Evolutionary conservation across 2,888 invertebrate genomes (phyloP), one percentile per base, ranked within the genome.

Genomic region (Agonum fuliginosum): DNA sequence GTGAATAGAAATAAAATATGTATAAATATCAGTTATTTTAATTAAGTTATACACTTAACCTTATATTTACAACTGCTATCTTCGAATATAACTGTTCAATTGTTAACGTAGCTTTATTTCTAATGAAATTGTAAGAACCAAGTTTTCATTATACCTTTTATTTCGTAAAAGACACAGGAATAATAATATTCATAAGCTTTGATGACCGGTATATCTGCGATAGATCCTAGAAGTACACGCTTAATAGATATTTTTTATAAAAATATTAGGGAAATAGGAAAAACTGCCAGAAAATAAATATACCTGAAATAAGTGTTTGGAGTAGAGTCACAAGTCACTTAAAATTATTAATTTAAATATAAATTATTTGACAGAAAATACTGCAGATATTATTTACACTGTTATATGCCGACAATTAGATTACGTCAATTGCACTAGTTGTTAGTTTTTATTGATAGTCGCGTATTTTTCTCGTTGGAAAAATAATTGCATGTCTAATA

Each of bases 401-500:
- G 20, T 24, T 20, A n/a, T 54, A n/a, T 20, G 54, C 10, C 12
- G 12, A 20, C 24, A 54, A 54, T 22, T 54, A 54, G 54, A 12
- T 37, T 37, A 37, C 12, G n/a, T 10, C 37, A 10, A 12, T n/a
- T 37, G 37, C 37, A 37, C 37, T 37, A 37, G 37, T 37, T 37
- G 8, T 37, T 37, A 37, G 54, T 24, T 54, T 10, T n/a, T n/a
- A 54, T 54, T 54, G 24, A 20, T 54, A 54, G 37, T 10, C 12
- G 37, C 12, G 10, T 54, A 4, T 20, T 54, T 54, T 22, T 10
- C 48, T 12, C 8, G 54, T 24, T 24, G 24, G 10, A 54, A 54
- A 54, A 54, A 54, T 22, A 4, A 20, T 54, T 54, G 54, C 54
- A 54, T 54, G 54, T 54, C 37, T 54, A 54, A 22, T 54, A 54